A percentile compares a stretch with the other conserved stretches of the same genome.
Evolutionary conservation across 2,113 vertebrate genomes (phyloP).

Genomic region (Pelobates fuscus): DNA sequence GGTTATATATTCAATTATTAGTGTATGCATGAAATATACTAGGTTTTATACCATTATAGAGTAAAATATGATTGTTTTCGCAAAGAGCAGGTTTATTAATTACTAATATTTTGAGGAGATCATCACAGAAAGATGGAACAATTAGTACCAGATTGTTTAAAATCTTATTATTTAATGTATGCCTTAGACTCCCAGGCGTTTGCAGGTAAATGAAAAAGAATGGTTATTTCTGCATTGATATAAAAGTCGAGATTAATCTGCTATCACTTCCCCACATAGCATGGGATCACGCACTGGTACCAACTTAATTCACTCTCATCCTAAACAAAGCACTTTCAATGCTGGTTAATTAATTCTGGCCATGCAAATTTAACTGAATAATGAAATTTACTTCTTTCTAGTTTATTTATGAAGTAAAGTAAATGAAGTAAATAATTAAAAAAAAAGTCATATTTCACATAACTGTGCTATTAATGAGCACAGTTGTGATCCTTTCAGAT

Average conservation of each 20-base stretch:
- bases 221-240: neutral
- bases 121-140: slow-evolving; percentile 11
- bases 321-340: too few relatives aligned
- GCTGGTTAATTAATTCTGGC: too few relatives aligned
- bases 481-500: too few relatives aligned
- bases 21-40: slow-evolving; percentile 3
- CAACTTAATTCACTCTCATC: neutral
- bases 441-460: too few relatives aligned
- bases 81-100: slow-evolving; percentile 1
- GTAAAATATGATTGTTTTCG: slow-evolving; percentile 6
- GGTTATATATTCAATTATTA: slow-evolving; percentile 5
- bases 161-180: neutral
- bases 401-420: too few relatives aligned
- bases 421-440: too few relatives aligned
- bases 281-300: neutral
- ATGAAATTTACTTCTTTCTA: too few relatives aligned
- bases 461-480: too few relatives aligned
- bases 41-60: neutral
- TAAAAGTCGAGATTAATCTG: slow-evolving; percentile 7
- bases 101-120: slow-evolving; percentile 6
- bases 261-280: neutral
- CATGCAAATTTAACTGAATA: too few relatives aligned
- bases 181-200: neutral
- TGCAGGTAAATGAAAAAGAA: neutral
- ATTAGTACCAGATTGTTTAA: neutral